Evolutionary conservation across 92 coral and sea anemone genomes (phyloP).

Genomic region (Epizoanthus scotinus): DNA sequence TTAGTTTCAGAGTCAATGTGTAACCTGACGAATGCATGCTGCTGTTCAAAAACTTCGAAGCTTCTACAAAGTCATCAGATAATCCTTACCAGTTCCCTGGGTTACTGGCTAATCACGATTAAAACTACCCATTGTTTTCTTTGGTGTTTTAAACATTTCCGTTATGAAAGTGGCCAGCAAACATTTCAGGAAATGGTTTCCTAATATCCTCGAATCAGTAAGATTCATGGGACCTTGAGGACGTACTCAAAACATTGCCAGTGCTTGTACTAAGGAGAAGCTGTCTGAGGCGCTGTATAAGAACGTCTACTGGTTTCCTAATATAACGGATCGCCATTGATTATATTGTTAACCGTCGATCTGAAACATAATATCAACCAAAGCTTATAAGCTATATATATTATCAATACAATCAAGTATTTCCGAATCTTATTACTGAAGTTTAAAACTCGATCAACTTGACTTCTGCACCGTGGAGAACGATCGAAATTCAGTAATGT

Average conservation of each 20-base stretch:
- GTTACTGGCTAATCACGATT: neutral
- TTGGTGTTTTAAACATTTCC: slow-evolving; percentile 41
- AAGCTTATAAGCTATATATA: neutral
- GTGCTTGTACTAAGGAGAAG: neutral
- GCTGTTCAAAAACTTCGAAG: neutral
- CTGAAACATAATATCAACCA: neutral
- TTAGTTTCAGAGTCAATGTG: too few species aligned
- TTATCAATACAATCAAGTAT: slow-evolving; percentile 26
- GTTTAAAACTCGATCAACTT: too few species aligned
- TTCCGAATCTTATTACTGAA: slow-evolving; percentile 28
- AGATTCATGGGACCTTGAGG: too few species aligned
- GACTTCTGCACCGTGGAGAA: too few species aligned
- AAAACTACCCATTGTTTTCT: neutral
- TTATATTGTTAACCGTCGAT: slow-evolving; percentile 8
- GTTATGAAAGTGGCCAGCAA: slow-evolving; percentile 30
- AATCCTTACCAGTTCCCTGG: neutral
- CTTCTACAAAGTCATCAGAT: neutral
- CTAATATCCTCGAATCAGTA: neutral
- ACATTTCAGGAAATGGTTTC: slow-evolving; percentile 34
- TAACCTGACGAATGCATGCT: too few species aligned
- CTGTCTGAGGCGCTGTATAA: neutral
- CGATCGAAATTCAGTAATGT: too few species aligned
- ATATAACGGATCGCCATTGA: neutral
- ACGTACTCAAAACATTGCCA: neutral
- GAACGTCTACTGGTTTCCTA: slow-evolving; percentile 2